Conservation (phyloP, 2,888 invertebrate genomes). For the Drosophila basisetae region DNA sequence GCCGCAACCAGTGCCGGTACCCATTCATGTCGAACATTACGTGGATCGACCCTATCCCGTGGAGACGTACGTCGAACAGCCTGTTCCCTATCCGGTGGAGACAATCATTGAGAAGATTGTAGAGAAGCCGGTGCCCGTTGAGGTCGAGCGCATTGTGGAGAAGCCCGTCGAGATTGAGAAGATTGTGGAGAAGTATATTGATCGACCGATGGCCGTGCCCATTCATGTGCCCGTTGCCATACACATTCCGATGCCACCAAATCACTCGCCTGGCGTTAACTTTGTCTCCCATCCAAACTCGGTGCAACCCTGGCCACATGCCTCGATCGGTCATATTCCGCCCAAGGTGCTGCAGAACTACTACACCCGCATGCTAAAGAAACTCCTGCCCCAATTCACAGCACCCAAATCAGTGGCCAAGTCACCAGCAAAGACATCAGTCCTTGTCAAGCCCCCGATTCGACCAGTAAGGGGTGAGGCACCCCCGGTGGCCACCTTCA, state of each 20-base stretch:
- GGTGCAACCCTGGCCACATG: conserved; percentile 50
- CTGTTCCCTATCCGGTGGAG: conserved; percentile 85
- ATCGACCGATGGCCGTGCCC: conserved; percentile 84
- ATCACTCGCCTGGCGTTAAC: conserved; percentile 42
- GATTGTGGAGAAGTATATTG: conserved; percentile 82
- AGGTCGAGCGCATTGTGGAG: conserved; percentile 87
- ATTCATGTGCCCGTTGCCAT: conserved; percentile 87
- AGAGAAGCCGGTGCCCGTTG: conserved; percentile 86
- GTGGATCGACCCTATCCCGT: conserved; percentile 86
- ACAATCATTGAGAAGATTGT: conserved; percentile 87
- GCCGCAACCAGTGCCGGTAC: conserved; percentile 86
- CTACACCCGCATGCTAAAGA: conserved; percentile 81
- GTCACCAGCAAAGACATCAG: conserved; percentile 18
- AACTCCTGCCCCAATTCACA: conserved; percentile 73
- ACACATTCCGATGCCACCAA: conserved; percentile 86
- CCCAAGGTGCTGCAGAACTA: conserved; percentile 79
- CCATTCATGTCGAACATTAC: conserved; percentile 86
- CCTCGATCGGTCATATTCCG: conserved; percentile 70
- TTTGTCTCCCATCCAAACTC: conserved; percentile 63
- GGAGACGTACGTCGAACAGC: conserved; percentile 85
- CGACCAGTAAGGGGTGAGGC: conserved; percentile 60
- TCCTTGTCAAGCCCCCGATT: conserved; percentile 44
- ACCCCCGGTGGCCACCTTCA: conserved; percentile 65
- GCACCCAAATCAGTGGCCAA: conserved; percentile 34
- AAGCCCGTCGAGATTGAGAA: conserved; percentile 86